phyloP scores from a whole-genome alignment of 2,797 vertebrate species.

The Dendrocincla fuliginosa region DNA sequence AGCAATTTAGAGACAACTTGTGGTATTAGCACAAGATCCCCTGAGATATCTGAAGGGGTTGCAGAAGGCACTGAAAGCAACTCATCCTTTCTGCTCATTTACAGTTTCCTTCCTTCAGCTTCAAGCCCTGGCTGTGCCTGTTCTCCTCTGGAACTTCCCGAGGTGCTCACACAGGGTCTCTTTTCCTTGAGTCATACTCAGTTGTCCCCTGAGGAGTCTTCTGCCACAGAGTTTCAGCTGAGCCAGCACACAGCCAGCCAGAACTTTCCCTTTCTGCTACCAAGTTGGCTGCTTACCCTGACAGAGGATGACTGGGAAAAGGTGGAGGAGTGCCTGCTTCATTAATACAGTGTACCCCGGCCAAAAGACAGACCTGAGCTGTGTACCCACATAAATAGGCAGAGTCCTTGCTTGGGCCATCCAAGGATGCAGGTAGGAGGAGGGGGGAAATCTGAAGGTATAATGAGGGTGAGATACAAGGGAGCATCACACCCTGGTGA shows the following conservation, averaged over 20 bases:
- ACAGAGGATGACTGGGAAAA: rapidly evolving
- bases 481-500: background rate
- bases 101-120: background rate
- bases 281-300: background rate
- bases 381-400: rapidly evolving
- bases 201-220: background rate
- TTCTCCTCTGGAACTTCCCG: background rate
- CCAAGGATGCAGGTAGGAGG: background rate
- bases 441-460: background rate
- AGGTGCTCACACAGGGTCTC: background rate
- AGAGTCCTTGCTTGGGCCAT: background rate
- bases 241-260: background rate
- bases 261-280: background rate
- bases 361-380: background rate
- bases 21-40: background rate
- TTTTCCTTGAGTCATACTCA: rapidly evolving
- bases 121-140: background rate
- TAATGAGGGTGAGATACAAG: rapidly evolving
- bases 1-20: background rate
- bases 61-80: background rate
- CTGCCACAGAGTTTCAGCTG: background rate
- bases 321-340: background rate
- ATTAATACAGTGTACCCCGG: background rate
- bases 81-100: background rate
- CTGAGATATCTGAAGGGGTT: background rate